Evolutionary conservation across 2,888 invertebrate species (phyloP), one percentile per base, ranked within the genome.

Genomic region (Paralinhomoeus sp.): DNA sequence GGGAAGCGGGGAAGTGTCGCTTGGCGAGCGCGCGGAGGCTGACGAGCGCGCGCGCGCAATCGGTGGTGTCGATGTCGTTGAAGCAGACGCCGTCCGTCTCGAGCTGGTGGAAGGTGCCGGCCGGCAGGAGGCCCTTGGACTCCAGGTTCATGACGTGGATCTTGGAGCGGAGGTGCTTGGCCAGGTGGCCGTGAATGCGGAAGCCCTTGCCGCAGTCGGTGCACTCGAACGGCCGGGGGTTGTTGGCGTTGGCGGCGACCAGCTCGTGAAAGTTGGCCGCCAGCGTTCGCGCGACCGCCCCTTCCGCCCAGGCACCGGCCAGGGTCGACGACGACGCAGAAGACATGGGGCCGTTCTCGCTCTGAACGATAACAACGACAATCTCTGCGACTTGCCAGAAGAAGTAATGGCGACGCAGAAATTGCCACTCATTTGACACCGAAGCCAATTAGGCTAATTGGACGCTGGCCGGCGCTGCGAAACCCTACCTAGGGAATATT

Each of bases 181-280:
- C 87, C 56, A 97, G 69, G 65, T 91, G 91, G 0, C 91, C 93
- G 59, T 87, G 89, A 58, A 89, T 89, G 12, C 68, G 56, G 64
- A 97, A 93, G 12, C 87, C 89, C 53, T 85, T 81, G 61, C 81
- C 82, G 64, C 93, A 93, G 61, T 91, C 87, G 22, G 76, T 76
- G 67, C 93, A 93, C 58, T 85, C 81, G 64, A 89, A 93, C 20
- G 91, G 89, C 42, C 91, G 73, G 2, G 91, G 91, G 67, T 91
- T 89, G 41, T 33, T 40, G 23, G 22, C 17, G 20, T 12, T 17
- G 17, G 21, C 23, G 5, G 24, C 22, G 21, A 21, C 39, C 39
- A 24, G 40, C 33, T 13, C 38, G 20, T 3, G 5, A 7, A n/a
- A 23, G 22, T 5, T 12, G 24, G 20, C n/a, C 5, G 39, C 21